Conservation (phyloP, 2,797 vertebrate species). For the Monodelphis domestica region DNA sequence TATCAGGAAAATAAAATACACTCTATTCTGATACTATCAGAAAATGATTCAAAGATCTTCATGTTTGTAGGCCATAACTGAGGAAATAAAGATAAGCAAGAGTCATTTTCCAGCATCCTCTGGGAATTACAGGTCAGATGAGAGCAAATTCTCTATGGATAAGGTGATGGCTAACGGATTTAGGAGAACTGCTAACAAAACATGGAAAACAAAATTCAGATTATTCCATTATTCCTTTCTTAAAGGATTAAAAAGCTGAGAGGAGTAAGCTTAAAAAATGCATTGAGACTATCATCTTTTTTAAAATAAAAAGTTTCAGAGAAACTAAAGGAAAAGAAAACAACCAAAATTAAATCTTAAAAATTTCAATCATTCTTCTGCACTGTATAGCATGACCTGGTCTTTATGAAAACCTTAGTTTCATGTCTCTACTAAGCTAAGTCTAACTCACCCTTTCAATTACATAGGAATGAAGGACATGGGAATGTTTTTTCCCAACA, state of each 20-base stretch:
- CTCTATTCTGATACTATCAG: not conserved
- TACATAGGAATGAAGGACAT: not conserved
- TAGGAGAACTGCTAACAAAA: not conserved
- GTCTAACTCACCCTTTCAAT: slow-evolving; percentile 18
- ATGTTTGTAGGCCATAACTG: not conserved
- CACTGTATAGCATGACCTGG: not conserved
- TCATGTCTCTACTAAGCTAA: not conserved
- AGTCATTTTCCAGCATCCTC: not conserved
- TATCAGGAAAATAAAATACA: not conserved
- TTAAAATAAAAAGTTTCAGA: slow-evolving; percentile 1
- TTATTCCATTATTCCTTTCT: not conserved
- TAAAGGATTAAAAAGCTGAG: not conserved
- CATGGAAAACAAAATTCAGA: not conserved
- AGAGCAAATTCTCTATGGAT: not conserved
- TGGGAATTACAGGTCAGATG: not conserved
- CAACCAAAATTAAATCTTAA: not conserved
- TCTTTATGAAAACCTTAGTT: slow-evolving; percentile 30
- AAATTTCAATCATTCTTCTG: not conserved
- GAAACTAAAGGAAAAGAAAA: slow-evolving; percentile 42
- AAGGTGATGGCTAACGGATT: not conserved
- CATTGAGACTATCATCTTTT: not conserved
- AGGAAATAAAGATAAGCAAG: not conserved
- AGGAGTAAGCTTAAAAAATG: slow-evolving; percentile 22
- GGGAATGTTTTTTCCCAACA: slow-evolving; percentile 35
- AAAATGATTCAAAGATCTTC: not conserved